Percentiles rank a stretch among this genome's conserved stretches.
phyloP scores from a whole-genome alignment of 2,888 invertebrate genomes.

The Craniophora ligustri region DNA sequence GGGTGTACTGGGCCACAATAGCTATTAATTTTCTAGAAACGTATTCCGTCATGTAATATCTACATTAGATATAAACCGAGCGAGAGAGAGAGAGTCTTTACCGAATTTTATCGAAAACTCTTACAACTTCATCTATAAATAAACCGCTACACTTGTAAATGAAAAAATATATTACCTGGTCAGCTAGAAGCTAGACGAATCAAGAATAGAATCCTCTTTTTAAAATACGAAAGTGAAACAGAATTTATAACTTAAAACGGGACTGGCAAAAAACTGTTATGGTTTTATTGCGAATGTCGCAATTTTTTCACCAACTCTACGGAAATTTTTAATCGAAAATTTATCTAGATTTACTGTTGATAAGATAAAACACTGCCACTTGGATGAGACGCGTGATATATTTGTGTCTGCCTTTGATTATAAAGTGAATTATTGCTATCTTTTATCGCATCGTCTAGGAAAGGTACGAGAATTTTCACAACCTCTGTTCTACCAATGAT shows the following conservation, averaged over 20 bases:
- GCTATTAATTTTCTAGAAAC: conserved; percentile 36
- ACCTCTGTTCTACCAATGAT: conserved; percentile 36
- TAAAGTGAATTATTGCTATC: conserved; percentile 62
- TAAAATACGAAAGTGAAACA: background rate
- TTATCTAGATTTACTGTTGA: conserved; percentile 72
- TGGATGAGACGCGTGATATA: conserved; percentile 75
- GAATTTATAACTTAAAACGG: background rate
- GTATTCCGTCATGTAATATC: background rate
- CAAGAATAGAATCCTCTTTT: too few relatives aligned
- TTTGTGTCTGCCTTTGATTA: conserved; percentile 66
- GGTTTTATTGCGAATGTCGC: conserved; percentile 57
- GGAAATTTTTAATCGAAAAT: conserved; percentile 79
- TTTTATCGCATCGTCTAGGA: conserved; percentile 64
- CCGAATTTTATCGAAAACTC: too few relatives aligned
- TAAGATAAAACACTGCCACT: conserved; percentile 79
- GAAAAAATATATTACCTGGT: background rate
- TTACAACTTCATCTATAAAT: too few relatives aligned
- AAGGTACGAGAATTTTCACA: conserved; percentile 63
- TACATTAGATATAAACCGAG: too few relatives aligned
- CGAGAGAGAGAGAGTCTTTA: too few relatives aligned
- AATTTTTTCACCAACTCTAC: conserved; percentile 60
- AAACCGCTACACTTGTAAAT: background rate
- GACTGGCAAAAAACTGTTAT: conserved; percentile 12
- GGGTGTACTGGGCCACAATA: conserved; percentile 18
- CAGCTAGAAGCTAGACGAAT: too few relatives aligned